Evolutionary conservation across 2,113 vertebrate species (phyloP).

Genomic region (Cisticola juncidis): DNA sequence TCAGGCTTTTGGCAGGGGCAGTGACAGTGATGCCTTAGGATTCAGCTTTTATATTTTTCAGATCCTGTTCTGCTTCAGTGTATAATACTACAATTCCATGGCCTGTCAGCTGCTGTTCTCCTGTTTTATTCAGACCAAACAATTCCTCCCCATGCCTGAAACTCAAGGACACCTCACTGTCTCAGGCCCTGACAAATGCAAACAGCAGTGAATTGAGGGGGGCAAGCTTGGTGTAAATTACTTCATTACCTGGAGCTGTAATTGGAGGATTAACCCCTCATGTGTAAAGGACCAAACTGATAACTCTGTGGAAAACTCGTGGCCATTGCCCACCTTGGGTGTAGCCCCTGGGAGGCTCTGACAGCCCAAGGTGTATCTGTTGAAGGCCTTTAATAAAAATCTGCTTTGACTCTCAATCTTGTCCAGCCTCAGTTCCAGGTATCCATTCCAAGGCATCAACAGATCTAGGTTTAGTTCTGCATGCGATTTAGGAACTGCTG

Average conservation of each 20-base stretch:
- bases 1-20: neutral
- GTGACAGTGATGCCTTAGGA: neutral
- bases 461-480: neutral
- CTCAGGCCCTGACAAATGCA: neutral
- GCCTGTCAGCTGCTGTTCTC: neutral
- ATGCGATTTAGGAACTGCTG: accelerated
- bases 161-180: neutral
- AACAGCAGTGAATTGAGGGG: accelerated
- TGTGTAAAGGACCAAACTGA: neutral
- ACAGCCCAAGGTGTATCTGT: neutral
- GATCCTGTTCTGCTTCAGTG: no score
- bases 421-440: neutral
- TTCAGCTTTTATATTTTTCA: neutral
- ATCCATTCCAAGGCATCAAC: neutral
- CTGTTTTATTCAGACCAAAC: neutral
- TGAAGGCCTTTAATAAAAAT: neutral
- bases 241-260: neutral
- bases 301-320: neutral
- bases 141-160: neutral
- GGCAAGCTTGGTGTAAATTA: accelerated
- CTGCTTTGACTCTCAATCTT: neutral
- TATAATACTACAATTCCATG: accelerated
- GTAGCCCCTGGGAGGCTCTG: neutral
- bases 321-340: neutral
- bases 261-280: neutral